Conservation (phyloP, 37 sponge, comb jelly and placozoan species). For the Theonella swinhoei region DNA sequence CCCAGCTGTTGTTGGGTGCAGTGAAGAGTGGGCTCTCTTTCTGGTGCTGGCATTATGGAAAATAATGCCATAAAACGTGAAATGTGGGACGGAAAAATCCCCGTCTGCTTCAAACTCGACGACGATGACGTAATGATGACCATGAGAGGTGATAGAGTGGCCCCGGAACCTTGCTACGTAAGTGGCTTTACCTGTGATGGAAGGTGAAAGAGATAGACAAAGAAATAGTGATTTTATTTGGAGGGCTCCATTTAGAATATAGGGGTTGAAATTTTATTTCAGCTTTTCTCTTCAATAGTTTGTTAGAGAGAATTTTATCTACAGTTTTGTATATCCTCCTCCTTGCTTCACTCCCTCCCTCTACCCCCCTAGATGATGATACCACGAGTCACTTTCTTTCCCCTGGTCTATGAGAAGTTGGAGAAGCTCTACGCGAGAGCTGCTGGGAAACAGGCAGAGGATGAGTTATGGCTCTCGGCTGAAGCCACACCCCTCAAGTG, state of each 20-base stretch:
- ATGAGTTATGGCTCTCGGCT: constrained; percentile 86
- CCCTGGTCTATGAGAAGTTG: constrained; percentile 77
- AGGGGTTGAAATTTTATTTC: not conserved
- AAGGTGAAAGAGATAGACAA: no score
- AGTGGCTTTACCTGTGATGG: constrained; percentile 22
- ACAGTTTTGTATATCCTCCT: not conserved
- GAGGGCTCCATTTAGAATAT: not conserved
- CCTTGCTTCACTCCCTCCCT: not conserved
- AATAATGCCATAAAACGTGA: constrained; percentile 66
- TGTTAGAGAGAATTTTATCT: not conserved
- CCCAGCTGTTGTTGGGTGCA: no score
- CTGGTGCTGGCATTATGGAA: no score
- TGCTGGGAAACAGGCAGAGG: constrained; percentile 20
- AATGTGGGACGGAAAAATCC: constrained; percentile 97
- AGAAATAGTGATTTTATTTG: not conserved
- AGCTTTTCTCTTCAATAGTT: not conserved
- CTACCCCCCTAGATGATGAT: constrained; percentile 78
- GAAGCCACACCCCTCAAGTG: constrained; percentile 87
- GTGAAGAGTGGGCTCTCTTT: no score
- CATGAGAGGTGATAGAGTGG: constrained; percentile 19
- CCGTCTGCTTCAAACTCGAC: constrained; percentile 86
- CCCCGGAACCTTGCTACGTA: constrained; percentile 82
- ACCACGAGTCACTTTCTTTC: constrained; percentile 81
- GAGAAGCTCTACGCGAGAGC: constrained; percentile 50
- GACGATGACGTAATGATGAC: constrained; percentile 66